A percentile compares a stretch with the other conserved stretches of the same genome.
phyloP scores from a whole-genome alignment of 2,797 vertebrate genomes.

The Otus scops region DNA sequence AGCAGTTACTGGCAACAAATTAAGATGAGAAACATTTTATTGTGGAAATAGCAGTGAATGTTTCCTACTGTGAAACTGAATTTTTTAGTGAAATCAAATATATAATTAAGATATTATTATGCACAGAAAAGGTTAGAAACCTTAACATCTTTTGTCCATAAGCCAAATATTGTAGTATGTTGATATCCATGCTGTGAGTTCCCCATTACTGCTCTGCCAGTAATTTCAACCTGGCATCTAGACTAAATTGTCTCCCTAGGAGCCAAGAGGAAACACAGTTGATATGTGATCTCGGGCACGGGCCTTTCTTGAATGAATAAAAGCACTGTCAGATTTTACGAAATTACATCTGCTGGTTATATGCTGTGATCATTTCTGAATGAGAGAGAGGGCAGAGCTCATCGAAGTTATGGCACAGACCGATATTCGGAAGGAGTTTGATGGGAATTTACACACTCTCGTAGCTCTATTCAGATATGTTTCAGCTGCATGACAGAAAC shows the following conservation, averaged over 20 bases:
- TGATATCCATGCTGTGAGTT: constrained; percentile 26
- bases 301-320: constrained; percentile 50
- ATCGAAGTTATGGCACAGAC: background rate
- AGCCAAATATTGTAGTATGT: constrained; percentile 14
- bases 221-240: constrained; percentile 50
- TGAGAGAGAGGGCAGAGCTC: background rate
- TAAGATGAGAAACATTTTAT: background rate
- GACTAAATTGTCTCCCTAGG: constrained; percentile 35
- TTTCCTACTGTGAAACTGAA: constrained; percentile 14
- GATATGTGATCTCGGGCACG: constrained; percentile 10
- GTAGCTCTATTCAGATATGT: background rate
- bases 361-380: background rate
- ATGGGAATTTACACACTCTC: background rate
- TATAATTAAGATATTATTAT: constrained; percentile 55
- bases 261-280: constrained; percentile 22
- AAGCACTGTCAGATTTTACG: constrained; percentile 6
- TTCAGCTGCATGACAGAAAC: background rate
- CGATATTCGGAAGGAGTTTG: background rate
- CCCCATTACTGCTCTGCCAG: constrained; percentile 33
- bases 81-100: constrained; percentile 38
- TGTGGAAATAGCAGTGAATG: constrained; percentile 12
- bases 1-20: constrained; percentile 28
- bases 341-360: constrained; percentile 30
- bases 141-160: constrained; percentile 20
- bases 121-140: constrained; percentile 39